Conservation (phyloP, 2,888 invertebrate genomes). For the Mythimna albipuncta region DNA sequence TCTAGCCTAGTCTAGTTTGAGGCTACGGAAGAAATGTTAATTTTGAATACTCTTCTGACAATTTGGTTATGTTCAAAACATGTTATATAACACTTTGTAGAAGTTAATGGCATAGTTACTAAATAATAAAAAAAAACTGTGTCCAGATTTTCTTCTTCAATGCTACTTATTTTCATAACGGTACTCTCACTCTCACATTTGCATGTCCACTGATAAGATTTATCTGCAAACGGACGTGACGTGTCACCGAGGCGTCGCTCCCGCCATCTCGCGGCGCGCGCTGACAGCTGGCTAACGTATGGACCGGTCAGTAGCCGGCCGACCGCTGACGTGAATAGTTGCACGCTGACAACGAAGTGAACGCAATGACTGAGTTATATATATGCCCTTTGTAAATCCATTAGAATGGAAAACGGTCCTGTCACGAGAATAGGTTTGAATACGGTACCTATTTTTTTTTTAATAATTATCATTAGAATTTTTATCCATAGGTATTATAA, state of each 20-base stretch:
- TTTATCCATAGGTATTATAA: constrained; percentile 14
- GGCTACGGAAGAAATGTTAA: too few species aligned
- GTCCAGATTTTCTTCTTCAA: not conserved
- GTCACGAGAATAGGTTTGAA: constrained; percentile 21
- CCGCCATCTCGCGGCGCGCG: constrained; percentile 49
- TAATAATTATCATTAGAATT: not conserved
- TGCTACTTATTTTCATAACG: constrained; percentile 20
- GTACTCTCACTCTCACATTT: constrained; percentile 9
- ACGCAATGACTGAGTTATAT: constrained; percentile 55
- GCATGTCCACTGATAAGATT: constrained; percentile 37
- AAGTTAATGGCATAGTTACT: too few species aligned
- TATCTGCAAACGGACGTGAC: constrained; percentile 50
- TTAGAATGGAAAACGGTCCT: constrained; percentile 32
- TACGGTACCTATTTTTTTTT: constrained; percentile 8
- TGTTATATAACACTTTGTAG: too few species aligned
- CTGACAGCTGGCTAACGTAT: constrained; percentile 56
- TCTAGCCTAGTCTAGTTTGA: too few species aligned
- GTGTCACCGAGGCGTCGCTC: constrained; percentile 45
- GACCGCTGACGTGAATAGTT: constrained; percentile 28
- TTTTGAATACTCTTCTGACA: too few species aligned
- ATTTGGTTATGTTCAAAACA: too few species aligned
- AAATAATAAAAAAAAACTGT: too few species aligned
- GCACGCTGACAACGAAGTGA: constrained; percentile 35
- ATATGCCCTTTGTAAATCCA: constrained; percentile 49
- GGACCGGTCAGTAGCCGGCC: constrained; percentile 46